A percentile compares a stretch with the other conserved stretches of the same genome.
Conservation (phyloP, 2,113 vertebrate species). For the Menura novaehollandiae region DNA sequence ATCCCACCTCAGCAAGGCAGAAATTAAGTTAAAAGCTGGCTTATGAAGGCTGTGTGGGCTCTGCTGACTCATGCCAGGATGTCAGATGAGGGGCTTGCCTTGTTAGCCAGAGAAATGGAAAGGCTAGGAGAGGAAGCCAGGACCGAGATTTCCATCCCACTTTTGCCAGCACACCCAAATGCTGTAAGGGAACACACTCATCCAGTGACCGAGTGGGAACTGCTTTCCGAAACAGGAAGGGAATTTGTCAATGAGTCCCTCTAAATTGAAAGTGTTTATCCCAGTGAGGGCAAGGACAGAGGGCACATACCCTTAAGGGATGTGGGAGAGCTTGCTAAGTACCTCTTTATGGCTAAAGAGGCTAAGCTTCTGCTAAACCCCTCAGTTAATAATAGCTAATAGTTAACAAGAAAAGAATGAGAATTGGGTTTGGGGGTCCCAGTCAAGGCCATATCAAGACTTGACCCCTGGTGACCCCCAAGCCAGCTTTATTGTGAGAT, state of each 20-base stretch:
- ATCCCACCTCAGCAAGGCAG: not conserved
- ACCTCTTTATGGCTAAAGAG: not conserved
- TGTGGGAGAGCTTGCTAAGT: not conserved
- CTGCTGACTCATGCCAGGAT: not conserved
- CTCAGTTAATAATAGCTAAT: not conserved
- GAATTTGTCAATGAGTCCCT: not conserved
- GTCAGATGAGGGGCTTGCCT: not conserved
- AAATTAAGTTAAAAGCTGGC: not conserved
- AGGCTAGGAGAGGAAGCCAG: not conserved
- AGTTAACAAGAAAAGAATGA: not conserved
- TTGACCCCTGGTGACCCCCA: not conserved
- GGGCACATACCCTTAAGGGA: not conserved
- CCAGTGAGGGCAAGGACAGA: not conserved
- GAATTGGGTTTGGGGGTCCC: not conserved
- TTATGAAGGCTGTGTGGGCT: not conserved
- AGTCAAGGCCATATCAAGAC: not conserved
- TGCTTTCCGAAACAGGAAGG: fast-evolving
- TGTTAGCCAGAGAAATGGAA: not conserved
- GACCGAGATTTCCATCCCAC: not conserved
- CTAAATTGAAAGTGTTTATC: not conserved
- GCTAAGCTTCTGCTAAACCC: not conserved
- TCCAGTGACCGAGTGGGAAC: fast-evolving
- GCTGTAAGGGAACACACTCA: not conserved
- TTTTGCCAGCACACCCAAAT: not conserved
- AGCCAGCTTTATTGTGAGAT: not conserved